phyloP scores from a whole-genome alignment of 2,888 invertebrate genomes.

The Acanthosepion pharaonis region DNA sequence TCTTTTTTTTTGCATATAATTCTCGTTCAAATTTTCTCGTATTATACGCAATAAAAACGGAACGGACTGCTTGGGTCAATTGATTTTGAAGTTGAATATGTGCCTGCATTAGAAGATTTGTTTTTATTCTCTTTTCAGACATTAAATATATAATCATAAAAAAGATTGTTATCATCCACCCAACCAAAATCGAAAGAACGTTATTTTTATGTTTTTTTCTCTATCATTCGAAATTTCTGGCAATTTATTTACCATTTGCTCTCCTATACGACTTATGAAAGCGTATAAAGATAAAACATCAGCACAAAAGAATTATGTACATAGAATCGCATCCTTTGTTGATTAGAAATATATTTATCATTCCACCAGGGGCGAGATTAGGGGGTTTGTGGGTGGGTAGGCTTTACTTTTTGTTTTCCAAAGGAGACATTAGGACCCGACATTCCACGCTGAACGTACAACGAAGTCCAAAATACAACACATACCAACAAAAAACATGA shows the following conservation, averaged over 20 bases:
- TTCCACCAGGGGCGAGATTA: background rate
- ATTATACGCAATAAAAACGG: no score
- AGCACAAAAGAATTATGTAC: background rate
- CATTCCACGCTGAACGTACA: background rate
- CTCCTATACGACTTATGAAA: background rate
- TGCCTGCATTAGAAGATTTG: no score
- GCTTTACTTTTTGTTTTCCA: background rate
- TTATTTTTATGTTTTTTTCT: no score
- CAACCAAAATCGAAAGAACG: no score
- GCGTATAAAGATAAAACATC: background rate
- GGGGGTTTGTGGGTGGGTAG: background rate
- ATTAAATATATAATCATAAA: no score
- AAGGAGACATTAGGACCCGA: background rate
- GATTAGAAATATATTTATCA: slow-evolving; percentile 33
- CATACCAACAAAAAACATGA: background rate
- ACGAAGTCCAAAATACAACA: slow-evolving; percentile 16
- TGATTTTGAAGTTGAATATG: no score
- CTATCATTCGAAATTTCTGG: no score
- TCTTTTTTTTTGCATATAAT: no score
- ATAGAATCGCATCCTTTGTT: background rate
- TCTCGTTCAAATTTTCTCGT: no score
- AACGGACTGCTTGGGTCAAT: no score
- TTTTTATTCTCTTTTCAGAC: no score
- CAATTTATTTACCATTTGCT: background rate
- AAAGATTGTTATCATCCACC: no score